Evolutionary conservation across 64 coral and sea anemone genomes (phyloP).

Genomic region (Anthopleura sola): DNA sequence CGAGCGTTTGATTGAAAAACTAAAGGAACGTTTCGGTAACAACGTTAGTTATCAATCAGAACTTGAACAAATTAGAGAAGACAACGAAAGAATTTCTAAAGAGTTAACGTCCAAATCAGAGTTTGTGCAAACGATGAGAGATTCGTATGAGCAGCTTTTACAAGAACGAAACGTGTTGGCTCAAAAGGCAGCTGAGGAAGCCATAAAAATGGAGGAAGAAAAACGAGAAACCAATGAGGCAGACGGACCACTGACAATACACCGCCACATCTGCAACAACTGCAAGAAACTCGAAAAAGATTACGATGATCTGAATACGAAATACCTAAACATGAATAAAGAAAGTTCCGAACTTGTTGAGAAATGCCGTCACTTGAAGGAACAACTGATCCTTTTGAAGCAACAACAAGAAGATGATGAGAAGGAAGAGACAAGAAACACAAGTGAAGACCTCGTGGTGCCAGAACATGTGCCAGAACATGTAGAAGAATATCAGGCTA

Average conservation of each 20-base stretch:
- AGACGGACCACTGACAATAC: no score
- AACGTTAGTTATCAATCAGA: neutral
- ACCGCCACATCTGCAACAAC: neutral
- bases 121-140: slow-evolving; percentile 20
- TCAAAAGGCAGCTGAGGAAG: neutral
- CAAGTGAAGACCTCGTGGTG: neutral
- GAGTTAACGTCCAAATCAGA: slow-evolving; percentile 17
- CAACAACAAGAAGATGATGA: slow-evolving; percentile 5
- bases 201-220: neutral
- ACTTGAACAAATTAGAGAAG: slow-evolving; percentile 3
- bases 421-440: neutral
- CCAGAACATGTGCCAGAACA: neutral
- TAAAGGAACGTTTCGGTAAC: neutral
- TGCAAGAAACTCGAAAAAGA: slow-evolving; percentile 6
- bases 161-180: slow-evolving; percentile 11
- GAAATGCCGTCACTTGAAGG: slow-evolving; percentile 4
- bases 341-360: neutral
- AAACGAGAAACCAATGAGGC: neutral
- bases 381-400: neutral
- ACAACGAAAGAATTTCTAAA: slow-evolving; percentile 16
- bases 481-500: neutral
- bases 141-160: neutral
- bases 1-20: slow-evolving; percentile 10
- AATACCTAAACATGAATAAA: neutral
- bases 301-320: neutral